Evolutionary conservation across 2,888 invertebrate genomes (phyloP).

Genomic region (Hedychridium roseum): DNA sequence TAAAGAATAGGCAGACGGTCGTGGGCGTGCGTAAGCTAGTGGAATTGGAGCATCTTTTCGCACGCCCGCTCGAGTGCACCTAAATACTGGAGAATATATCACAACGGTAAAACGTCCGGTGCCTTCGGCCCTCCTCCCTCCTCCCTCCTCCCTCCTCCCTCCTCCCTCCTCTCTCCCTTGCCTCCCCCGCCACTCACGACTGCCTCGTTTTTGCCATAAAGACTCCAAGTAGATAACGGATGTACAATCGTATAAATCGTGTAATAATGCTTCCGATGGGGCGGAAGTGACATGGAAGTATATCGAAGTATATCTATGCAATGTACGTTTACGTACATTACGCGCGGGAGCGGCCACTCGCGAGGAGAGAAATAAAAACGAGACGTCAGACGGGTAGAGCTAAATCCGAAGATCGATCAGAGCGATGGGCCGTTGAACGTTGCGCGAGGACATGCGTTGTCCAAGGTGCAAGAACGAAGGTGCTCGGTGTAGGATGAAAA

Average conservation of each 20-base stretch:
- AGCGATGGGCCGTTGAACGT: too few species aligned
- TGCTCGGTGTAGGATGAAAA: too few species aligned
- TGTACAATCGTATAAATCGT: slow-evolving; percentile 41
- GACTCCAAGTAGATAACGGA: slow-evolving; percentile 44
- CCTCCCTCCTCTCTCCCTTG: slow-evolving; percentile 9
- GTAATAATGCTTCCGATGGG: slow-evolving; percentile 39
- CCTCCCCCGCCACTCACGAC: slow-evolving; percentile 6
- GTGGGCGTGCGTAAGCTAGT: slow-evolving; percentile 11
- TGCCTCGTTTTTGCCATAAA: slow-evolving; percentile 21
- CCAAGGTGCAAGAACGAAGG: too few species aligned
- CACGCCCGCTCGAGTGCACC: slow-evolving; percentile 23
- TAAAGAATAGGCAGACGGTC: slow-evolving; percentile 28
- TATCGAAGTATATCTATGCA: slow-evolving; percentile 28
- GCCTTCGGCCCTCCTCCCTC: slow-evolving; percentile 11
- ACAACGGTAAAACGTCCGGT: slow-evolving; percentile 47
- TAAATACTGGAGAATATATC: slow-evolving; percentile 26
- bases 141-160: slow-evolving; percentile 8
- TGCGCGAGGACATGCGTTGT: too few species aligned
- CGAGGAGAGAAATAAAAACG: slow-evolving; percentile 24
- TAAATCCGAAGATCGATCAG: too few species aligned
- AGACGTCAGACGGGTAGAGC: slow-evolving; percentile 17
- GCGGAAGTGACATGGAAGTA: slow-evolving; percentile 45
- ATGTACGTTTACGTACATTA: slow-evolving; percentile 30
- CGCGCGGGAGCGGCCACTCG: slow-evolving; percentile 28
- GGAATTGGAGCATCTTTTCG: slow-evolving; percentile 26